Evolutionary conservation across 1,140 invertebrate species (phyloP), one percentile per base, ranked within the genome.

Genomic region (Saccostrea echinata): DNA sequence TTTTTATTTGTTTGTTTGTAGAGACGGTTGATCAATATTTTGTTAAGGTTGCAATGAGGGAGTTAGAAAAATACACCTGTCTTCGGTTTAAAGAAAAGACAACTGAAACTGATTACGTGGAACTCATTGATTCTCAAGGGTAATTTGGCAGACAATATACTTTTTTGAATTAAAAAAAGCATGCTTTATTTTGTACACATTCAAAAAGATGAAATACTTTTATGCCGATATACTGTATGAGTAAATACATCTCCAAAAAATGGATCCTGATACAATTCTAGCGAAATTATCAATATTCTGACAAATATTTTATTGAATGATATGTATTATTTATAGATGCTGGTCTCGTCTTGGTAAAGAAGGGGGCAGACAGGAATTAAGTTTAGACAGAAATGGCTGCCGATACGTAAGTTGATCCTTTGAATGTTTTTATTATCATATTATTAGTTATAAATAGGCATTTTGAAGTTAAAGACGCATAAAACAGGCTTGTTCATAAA

Each of bases 21-120:
- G 87, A 24, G 71, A n/a, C 13, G 18, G 30, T 11, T 53, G 87
- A 91, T 43, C 53, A 80, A 33, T 81, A 55, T n/a, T 84, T 87
- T 24, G 89, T 92, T n/a, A 80, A 86, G 21, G 86, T 88, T 51
- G 88, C 90, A 0, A 90, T 93, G 53, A 85, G 88, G 16, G 92
- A 92, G 68, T 92, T 91, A 88, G 88, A 91, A 80, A 90, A 90
- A 30, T 90, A 91, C 61, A 93, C 92, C 0, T 92, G 92, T 57
- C 57, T 93, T 12, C 82, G 55, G 24, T 92, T 93, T 84, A 57
- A 51, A 21, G 57, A 87, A 71, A 24, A n/a, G 30, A 43, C 35
- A 4, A 61, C 57, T 8, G 89, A 91, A 55, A 51, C 3, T 1
- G 89, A 90, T 33, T 89, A 84, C 21, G 61, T 93, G 6, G 57